phyloP scores from a whole-genome alignment of 1,140 invertebrate genomes.

The Leptestheria dahalacensis region DNA sequence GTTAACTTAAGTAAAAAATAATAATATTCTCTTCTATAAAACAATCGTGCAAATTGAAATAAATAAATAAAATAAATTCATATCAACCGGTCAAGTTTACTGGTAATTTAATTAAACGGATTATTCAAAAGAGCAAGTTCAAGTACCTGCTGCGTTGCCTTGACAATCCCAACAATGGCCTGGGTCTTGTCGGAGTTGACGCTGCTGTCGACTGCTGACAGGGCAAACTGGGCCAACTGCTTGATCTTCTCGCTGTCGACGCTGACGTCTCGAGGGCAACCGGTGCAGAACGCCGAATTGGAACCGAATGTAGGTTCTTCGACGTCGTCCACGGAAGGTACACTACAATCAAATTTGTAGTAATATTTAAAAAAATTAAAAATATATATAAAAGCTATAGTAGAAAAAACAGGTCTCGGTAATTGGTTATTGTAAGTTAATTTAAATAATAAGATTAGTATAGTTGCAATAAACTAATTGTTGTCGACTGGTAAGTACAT shows the following conservation, averaged over 20 bases:
- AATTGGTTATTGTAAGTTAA: no score
- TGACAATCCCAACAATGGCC: slow-evolving; percentile 19
- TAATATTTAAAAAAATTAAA: not conserved
- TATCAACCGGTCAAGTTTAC: no score
- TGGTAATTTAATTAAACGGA: no score
- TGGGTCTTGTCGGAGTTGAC: slow-evolving; percentile 13
- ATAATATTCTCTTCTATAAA: no score
- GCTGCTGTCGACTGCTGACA: slow-evolving; percentile 15
- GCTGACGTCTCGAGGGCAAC: slow-evolving; percentile 19
- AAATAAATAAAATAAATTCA: no score
- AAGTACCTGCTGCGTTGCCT: slow-evolving; percentile 19
- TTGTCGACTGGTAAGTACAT: no score
- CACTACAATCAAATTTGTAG: not conserved
- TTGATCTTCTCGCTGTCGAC: slow-evolving; percentile 19
- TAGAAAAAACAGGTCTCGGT: no score
- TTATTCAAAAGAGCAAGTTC: not conserved
- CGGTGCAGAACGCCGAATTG: slow-evolving; percentile 16
- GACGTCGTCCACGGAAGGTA: slow-evolving; percentile 31
- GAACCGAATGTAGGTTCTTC: slow-evolving; percentile 29
- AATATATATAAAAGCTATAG: not conserved
- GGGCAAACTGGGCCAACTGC: slow-evolving; percentile 20
- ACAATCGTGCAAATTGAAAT: no score
- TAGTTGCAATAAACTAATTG: no score
- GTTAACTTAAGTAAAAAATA: no score
- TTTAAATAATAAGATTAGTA: no score